Evolutionary conservation across 2,888 invertebrate genomes (phyloP), one percentile per base, ranked within the genome.

Genomic region (Uropetala carovei): DNA sequence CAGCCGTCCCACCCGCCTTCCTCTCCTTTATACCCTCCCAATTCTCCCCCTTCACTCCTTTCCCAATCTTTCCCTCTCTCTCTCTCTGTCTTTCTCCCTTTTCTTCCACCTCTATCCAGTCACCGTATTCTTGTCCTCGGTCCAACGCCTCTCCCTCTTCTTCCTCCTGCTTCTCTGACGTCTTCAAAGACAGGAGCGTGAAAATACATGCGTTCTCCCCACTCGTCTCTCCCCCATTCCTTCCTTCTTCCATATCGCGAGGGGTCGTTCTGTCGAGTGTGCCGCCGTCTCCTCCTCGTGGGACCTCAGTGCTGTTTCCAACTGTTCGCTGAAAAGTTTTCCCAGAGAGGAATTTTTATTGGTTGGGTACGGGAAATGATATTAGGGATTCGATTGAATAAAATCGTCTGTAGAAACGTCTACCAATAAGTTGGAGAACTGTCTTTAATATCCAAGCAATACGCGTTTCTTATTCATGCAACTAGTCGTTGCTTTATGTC

Each of bases 221-320:
- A 18, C 14, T n/a, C 64, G 10, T 14, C 56, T 13, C 18, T 4
- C 18, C 4, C n/a, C n/a, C 82, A n/a, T n/a, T 11, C n/a, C 57
- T 56, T 18, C 18, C 56, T 83, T n/a, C 56, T 43, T 14, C 57
- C 8, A n/a, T 3, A 1, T 43, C 43, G 43, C 43, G 43, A 18
- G 18, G 30, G 89, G 30, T 43, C n/a, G n/a, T 8, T 83, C 64
- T 30, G 14, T 86, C 30, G 13, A 22, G 57, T 30, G 22, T 30
- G 22, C 60, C 60, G 18, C 27, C 9, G 0, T 0, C 8, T 27
- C 64, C 60, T 7, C 86, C 64, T 89, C 16, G 7, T 18, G 43
- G 43, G 30, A 58, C 68, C 89, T 93, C 93, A 97, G 95, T 97
- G 97, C 95, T 97, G 97, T 96, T 97, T 98, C 98, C 98, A 98